Base-by-base conservation (phyloP, 2,888 invertebrate genomes). In the Parapristionchus giblindavisi region DNA sequence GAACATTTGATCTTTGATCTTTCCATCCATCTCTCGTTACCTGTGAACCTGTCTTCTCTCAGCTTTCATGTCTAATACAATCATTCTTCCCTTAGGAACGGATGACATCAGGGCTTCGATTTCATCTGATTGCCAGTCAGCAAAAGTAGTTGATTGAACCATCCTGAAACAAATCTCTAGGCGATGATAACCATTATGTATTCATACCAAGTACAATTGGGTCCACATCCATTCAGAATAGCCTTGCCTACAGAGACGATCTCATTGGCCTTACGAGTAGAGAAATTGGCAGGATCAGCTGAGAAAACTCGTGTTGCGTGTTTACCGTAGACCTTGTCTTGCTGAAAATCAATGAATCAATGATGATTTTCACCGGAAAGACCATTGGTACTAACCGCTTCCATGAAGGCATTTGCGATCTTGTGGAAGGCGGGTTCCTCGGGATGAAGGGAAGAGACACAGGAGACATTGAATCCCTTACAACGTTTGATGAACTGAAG, bases 21-120 rank as follows among this genome's bases (percentile, higher is more conserved):
- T n/a, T n/a, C n/a, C n/a, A n/a, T n/a, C 29, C n/a, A 1, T 8
- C 32, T 66, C 2, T 34, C 14, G 43, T 73, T 90, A 89, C 87
- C 93, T 96, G 85, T 93, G 92, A 0, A 96, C 95, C 88, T 91
- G 91, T 77, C 93, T 92, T 88, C 96, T 96, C 0, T 83, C 83
- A 2, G 96, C 93, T 86, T 93, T 93, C 8, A 98, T 90, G 89
- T 98, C 97, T 34, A 98, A 89, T 2, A 97, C 90, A 1, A 97
- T 91, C 91, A 97, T 92, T 85, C 92, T 91, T 0, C 95, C 95
- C 91, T 93, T 85, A 27, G 90, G 89, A 80, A 65, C 56, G 81
- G 94, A 92, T 1, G 93, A 91, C 88, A 92, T 89, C 5, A 93
- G 93, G 0, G 68, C 14, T 73, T 94, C 94, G n/a, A n/a, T n/a